Evolutionary conservation across 2,888 invertebrate species (phyloP), one percentile per base, ranked within the genome.

Genomic region (Deilephila elpenor): DNA sequence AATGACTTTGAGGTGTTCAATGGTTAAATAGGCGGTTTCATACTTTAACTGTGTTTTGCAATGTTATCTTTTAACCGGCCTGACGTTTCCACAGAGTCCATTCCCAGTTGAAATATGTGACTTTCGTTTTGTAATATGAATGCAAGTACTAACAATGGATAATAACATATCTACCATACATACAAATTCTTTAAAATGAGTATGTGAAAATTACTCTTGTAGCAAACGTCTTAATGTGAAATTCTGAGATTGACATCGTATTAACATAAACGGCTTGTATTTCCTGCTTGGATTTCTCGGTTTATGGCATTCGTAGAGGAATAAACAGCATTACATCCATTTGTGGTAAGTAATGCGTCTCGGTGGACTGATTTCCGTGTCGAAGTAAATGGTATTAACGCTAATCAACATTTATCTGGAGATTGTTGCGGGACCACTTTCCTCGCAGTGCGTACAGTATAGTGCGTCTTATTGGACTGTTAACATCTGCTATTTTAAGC

Each of bases 1-100:
- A 85, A 88, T 83, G 81, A 82, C 78, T 79, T 83, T 79, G 80
- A 80, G 79, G 83, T 86, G 82, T 80, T 82, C 82, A 84, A 83
- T 84, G 80, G 81, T 82, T 81, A 78, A 78, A 61, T 56, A 74
- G 60, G 73, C 78, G 78, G 77, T 78, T 80, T 78, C 76, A 76
- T 77, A 80, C 75, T 75, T 77, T 75, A 76, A 78, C 70, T 78
- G 75, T 62, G 59, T 60, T 62, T 86, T 85, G 79, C 85, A 79
- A 83, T 82, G 86, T 81, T 74, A 77, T 71, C 71, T 71, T 71
- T 44, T 67, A 67, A 67, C 44, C 37, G 44, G 64, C 44, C 32
- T 14, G 71, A 37, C 59, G 71, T 71, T 71, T 37, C 71, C 25
- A 37, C 34, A 44, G 60, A 71, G 53, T 11, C 19, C 53, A 29